Percentiles rank a stretch among this genome's conserved stretches.
Evolutionary conservation across 2,113 vertebrate species (phyloP).

Genomic region (Tachuris rubrigastra): DNA sequence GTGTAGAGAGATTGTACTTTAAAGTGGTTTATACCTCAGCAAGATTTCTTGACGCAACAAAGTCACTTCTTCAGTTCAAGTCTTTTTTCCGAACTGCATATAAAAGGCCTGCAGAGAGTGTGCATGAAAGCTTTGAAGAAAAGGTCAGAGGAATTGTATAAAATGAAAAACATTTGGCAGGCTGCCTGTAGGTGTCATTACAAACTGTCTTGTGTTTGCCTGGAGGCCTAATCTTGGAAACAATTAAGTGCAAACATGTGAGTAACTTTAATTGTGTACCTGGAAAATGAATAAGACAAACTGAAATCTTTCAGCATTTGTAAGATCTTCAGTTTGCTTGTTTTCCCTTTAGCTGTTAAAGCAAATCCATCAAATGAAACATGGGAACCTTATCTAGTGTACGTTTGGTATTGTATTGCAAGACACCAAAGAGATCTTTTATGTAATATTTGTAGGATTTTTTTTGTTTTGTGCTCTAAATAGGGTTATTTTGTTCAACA

Average conservation of each 20-base stretch:
- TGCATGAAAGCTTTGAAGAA: conserved; percentile 25
- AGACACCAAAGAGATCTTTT: neutral
- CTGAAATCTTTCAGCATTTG: neutral
- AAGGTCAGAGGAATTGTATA: conserved; percentile 25
- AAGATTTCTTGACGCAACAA: conserved; percentile 11
- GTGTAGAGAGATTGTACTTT: neutral
- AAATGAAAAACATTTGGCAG: neutral
- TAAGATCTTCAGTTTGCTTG: neutral
- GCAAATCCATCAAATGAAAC: neutral
- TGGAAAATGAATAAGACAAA: neutral
- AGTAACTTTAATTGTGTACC: conserved; percentile 1
- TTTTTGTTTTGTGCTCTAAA: neutral
- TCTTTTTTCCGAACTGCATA: neutral
- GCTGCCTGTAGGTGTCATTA: conserved; percentile 33
- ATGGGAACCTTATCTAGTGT: neutral
- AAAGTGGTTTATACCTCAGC: neutral
- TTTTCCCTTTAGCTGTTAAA: neutral
- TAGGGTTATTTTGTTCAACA: neutral
- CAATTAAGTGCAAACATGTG: neutral
- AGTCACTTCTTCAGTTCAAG: conserved; percentile 28
- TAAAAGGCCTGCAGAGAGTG: neutral
- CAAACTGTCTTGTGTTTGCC: neutral
- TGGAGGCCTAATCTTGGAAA: neutral
- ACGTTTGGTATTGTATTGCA: neutral
- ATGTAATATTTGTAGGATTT: neutral